A percentile compares a stretch with the other conserved stretches of the same genome.
Evolutionary conservation across 2,888 invertebrate genomes (phyloP).

Genomic region (Lamellibrachia satsuma): DNA sequence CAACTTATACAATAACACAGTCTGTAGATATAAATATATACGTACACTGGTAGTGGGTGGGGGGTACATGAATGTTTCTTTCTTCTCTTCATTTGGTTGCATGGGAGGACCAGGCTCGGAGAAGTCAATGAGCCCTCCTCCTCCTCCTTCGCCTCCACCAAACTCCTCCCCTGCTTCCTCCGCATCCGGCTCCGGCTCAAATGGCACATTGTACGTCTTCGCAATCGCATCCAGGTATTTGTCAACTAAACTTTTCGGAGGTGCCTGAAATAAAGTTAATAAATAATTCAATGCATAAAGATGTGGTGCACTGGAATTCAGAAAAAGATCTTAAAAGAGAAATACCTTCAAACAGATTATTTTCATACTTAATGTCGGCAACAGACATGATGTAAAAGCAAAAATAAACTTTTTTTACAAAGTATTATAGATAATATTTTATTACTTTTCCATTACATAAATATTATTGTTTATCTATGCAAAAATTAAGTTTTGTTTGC

Average conservation of each 20-base stretch:
- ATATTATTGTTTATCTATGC: too few relatives aligned
- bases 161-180: not conserved
- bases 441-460: too few relatives aligned
- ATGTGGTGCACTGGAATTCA: not conserved
- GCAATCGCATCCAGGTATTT: conserved; percentile 94
- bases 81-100: not conserved
- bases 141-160: conserved; percentile 25
- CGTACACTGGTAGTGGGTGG: not conserved
- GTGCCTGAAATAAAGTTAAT: conserved; percentile 73
- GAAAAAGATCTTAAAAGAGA: not conserved
- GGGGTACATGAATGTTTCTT: not conserved
- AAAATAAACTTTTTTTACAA: not conserved
- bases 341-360: not conserved
- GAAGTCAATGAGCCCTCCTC: conserved; percentile 23
- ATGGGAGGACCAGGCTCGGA: not conserved
- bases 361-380: not conserved
- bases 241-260: conserved; percentile 93
- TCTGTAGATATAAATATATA: not conserved
- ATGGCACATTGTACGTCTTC: conserved; percentile 91
- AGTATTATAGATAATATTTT: too few relatives aligned
- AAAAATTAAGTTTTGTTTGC: too few relatives aligned
- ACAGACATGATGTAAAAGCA: not conserved
- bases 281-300: not conserved
- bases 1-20: not conserved
- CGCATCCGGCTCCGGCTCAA: conserved; percentile 84